Conservation (phyloP, 2,113 vertebrate genomes). For the Crotalus viridis region DNA sequence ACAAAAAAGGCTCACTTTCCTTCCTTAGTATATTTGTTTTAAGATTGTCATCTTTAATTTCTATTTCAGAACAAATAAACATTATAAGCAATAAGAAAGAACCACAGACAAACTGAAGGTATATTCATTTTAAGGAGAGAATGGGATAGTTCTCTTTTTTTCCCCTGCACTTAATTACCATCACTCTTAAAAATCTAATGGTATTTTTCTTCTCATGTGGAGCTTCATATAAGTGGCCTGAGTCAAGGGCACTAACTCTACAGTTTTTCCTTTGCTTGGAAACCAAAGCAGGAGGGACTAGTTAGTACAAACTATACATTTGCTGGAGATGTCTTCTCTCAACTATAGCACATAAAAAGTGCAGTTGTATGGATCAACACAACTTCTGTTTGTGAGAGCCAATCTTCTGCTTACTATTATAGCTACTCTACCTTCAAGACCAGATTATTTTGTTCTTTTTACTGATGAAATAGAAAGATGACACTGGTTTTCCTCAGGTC, state of each 20-base stretch:
- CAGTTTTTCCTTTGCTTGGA: conserved; percentile 10
- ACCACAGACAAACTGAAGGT: conserved; percentile 27
- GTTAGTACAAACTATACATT: not conserved
- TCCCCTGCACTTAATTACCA: conserved; percentile 45
- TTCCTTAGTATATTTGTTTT: conserved; percentile 50
- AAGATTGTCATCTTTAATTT: conserved; percentile 60
- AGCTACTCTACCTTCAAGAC: not conserved
- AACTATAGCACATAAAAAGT: fast-evolving
- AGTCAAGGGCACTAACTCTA: not conserved
- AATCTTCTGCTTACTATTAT: not conserved
- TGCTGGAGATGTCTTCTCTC: not conserved
- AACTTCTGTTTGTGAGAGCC: not conserved
- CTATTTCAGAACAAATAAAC: conserved; percentile 64
- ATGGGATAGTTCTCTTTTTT: not conserved
- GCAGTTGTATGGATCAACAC: not conserved
- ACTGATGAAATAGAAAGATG: not conserved
- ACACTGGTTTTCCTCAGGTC: not conserved
- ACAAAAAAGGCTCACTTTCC: conserved; percentile 32
- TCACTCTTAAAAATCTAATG: conserved; percentile 60
- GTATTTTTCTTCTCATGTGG: conserved; percentile 31
- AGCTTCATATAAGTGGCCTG: conserved; percentile 30
- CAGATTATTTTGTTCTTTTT: not conserved
- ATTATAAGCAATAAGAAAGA: conserved; percentile 41
- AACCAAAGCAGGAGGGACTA: not conserved
- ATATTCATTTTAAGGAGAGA: conserved; percentile 46